A percentile compares a stretch with the other conserved stretches of the same genome.
Conservation (phyloP, 2,888 invertebrate genomes). For the Malthinus seriepunctatus region DNA sequence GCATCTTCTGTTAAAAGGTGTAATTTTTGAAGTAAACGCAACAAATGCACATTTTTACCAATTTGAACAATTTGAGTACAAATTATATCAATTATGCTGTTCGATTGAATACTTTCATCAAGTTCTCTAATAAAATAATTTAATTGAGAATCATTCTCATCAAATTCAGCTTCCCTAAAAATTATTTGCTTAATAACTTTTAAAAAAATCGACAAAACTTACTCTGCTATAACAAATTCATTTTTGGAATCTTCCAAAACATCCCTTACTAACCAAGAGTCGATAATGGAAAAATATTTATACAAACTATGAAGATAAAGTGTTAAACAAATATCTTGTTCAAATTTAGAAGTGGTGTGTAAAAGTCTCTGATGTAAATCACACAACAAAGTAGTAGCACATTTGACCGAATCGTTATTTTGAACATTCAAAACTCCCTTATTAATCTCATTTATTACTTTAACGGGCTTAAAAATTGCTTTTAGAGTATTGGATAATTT, state of each 20-base stretch:
- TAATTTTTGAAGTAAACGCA: conserved; percentile 46
- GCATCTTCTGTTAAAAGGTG: conserved; percentile 33
- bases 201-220: conserved; percentile 17
- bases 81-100: conserved; percentile 46
- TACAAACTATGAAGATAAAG: conserved; percentile 48
- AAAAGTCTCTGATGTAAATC: conserved; percentile 42
- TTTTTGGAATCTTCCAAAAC: conserved; percentile 41
- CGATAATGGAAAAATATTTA: conserved; percentile 46
- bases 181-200: background rate
- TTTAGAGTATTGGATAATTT: conserved; percentile 41
- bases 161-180: conserved; percentile 4
- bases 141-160: conserved; percentile 19
- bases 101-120: conserved; percentile 34
- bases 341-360: conserved; percentile 41
- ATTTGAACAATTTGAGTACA: conserved; percentile 45
- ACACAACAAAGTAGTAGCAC: conserved; percentile 42
- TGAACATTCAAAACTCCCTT: conserved; percentile 38
- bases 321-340: conserved; percentile 47
- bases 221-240: conserved; percentile 49
- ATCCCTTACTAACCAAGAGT: conserved; percentile 48
- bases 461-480: conserved; percentile 41
- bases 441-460: conserved; percentile 42
- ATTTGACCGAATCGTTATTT: conserved; percentile 33
- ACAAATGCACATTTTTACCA: conserved; percentile 48
- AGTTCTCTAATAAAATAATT: conserved; percentile 32